Conservation (phyloP, 1,140 invertebrate genomes). For the Rhagoletis pomonella region DNA sequence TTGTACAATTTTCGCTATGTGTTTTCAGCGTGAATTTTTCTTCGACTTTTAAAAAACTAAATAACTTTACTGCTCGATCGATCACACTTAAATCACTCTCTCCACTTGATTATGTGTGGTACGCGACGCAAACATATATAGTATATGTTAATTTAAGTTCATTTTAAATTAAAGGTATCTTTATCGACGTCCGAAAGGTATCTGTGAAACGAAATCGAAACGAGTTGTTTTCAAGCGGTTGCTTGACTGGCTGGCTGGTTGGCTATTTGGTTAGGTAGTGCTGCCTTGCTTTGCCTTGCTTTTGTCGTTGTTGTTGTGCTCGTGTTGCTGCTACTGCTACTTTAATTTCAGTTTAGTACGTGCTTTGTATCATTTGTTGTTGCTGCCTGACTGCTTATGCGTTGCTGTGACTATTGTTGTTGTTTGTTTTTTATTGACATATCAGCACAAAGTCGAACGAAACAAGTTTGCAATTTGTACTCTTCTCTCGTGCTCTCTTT, state of each 20-base stretch:
- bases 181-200: conserved; percentile 71
- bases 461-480: conserved; percentile 73
- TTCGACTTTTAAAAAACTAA: conserved; percentile 37
- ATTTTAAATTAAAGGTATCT: conserved; percentile 53
- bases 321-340: conserved; percentile 38
- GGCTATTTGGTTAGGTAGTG: conserved; percentile 56
- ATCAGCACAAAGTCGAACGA: conserved; percentile 61
- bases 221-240: conserved; percentile 69
- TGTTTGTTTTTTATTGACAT: conserved; percentile 42
- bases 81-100: conserved; percentile 20
- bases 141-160: conserved; percentile 46
- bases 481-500: conserved; percentile 38
- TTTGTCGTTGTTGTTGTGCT: conserved; percentile 49
- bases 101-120: not conserved
- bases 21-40: not conserved
- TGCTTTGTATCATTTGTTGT: conserved; percentile 53
- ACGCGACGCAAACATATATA: conserved; percentile 15
- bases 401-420: conserved; percentile 44
- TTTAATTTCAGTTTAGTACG: conserved; percentile 54
- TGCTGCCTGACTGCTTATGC: conserved; percentile 32
- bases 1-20: conserved; percentile 30
- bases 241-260: conserved; percentile 52
- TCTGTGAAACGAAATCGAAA: conserved; percentile 74
- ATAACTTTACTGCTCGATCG: not conserved
- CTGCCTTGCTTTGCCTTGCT: conserved; percentile 51